Base-by-base conservation (phyloP, 2,888 invertebrate species). In the Nomada lathburiana region DNA sequence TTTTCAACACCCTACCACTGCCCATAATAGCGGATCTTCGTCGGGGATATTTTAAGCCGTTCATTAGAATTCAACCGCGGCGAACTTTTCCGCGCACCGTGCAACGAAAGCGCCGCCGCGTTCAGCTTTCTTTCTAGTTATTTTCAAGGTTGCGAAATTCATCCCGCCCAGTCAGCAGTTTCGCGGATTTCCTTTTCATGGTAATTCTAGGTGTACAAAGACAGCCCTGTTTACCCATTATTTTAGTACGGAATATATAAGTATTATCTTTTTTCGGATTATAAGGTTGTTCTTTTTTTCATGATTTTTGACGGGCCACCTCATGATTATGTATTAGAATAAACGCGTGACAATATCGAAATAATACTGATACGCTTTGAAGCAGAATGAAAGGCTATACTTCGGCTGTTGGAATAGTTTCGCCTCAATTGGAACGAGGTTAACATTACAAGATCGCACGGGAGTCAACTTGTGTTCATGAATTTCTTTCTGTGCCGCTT, bases 1-100 rank as follows among this genome's bases (percentile, higher is more conserved):
- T 81, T 83, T 83, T 83, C 77, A 52, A 50, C 67, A 42, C 36
- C 57, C n/a, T n/a, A 13, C 47, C 23, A 20, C 23, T 16, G 16
- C 20, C 26, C 50, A 55, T 55, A 75, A 71, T 68, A 44, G 50
- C 18, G 57, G 47, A 68, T 78, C 44, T 16, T 47, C 63, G 64
- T 11, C 57, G 57, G 29, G 47, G 57, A 82, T 82, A 71, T 74
- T 75, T 82, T 60, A 82, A 81, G 20, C 29, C 42, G 63, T 73
- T 62, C 57, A 52, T 67, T 78, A 78, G 78, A 76, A 76, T 78
- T 76, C 62, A 78, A 52, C 59, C 52, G 29, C 29, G 42, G 29
- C 42, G 29, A 65, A 72, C 64, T 76, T 76, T 71, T 42, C 36
- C 16, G 26, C 57, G 44, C 44, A 10, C 23, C 36, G 36, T 23